Conservation (phyloP, 2,888 invertebrate genomes). For the Epinotia demarniana region DNA sequence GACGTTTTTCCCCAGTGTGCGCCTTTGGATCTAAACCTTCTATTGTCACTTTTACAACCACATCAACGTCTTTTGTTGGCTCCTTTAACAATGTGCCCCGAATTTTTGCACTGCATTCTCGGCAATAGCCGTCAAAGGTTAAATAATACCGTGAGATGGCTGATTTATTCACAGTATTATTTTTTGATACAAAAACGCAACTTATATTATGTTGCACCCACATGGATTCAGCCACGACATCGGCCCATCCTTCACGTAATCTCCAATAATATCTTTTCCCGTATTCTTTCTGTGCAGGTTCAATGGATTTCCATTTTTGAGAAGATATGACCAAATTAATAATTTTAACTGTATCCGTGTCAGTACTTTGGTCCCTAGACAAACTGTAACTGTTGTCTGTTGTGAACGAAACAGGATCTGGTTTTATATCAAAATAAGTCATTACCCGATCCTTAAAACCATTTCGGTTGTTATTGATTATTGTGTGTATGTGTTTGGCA, state of each 20-base stretch:
- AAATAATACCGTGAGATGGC: constrained; percentile 4
- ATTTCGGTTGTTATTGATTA: constrained; percentile 5
- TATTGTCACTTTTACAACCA: background rate
- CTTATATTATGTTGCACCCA: constrained; percentile 6
- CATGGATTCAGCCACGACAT: constrained; percentile 1
- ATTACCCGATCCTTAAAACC: background rate
- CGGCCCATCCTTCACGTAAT: constrained; percentile 3
- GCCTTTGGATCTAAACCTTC: background rate
- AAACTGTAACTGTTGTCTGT: background rate
- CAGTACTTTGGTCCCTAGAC: background rate
- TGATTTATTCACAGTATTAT: background rate
- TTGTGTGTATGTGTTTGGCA: background rate
- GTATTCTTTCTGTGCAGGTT: background rate
- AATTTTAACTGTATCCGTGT: background rate
- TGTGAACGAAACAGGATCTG: background rate
- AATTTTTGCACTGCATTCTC: constrained; percentile 3
- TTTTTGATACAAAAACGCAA: constrained; percentile 6
- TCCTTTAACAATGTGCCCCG: background rate
- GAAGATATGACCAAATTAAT: constrained; percentile 6
- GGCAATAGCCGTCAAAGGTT: background rate
- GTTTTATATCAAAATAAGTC: background rate
- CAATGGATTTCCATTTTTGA: constrained; percentile 9
- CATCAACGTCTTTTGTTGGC: background rate
- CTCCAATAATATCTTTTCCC: background rate
- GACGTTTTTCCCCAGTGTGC: background rate